phyloP scores from a whole-genome alignment of 2,888 invertebrate genomes.

The Calliopum simillimum region DNA sequence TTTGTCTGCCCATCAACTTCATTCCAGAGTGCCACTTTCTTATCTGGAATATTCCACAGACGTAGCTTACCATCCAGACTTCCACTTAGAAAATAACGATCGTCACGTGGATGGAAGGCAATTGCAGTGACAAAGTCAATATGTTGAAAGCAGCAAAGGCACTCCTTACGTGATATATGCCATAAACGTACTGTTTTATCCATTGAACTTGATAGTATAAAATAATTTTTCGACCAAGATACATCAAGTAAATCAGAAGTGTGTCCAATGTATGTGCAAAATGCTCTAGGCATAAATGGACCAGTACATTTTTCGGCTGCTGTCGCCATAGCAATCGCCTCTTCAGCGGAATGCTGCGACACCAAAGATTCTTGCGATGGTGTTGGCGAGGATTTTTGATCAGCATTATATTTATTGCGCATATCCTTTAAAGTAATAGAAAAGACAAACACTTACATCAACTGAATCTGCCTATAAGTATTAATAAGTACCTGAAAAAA shows the following conservation, averaged over 20 bases:
- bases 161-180: constrained; percentile 97
- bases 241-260: constrained; percentile 96
- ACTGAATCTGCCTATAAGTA: not conserved
- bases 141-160: constrained; percentile 98
- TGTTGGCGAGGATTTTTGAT: constrained; percentile 89
- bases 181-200: constrained; percentile 97
- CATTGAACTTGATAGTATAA: constrained; percentile 97
- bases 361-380: constrained; percentile 93
- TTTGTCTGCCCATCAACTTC: constrained; percentile 95
- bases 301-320: constrained; percentile 74
- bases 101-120: constrained; percentile 95
- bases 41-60: constrained; percentile 99
- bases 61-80: constrained; percentile 97
- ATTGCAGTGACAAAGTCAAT: constrained; percentile 99
- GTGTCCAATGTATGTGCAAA: constrained; percentile 94
- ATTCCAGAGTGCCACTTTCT: constrained; percentile 98
- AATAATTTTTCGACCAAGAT: constrained; percentile 99
- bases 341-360: constrained; percentile 79
- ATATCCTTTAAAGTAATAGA: constrained; percentile 75
- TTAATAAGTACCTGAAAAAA: constrained; percentile 80
- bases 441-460: not conserved
- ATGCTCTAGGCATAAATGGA: constrained; percentile 89
- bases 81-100: constrained; percentile 93
- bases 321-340: constrained; percentile 70
- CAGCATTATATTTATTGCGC: constrained; percentile 93